Evolutionary conservation across 2,888 invertebrate genomes (phyloP), one percentile per base, ranked within the genome.

Genomic region (Eudasyphora cyanicolor): DNA sequence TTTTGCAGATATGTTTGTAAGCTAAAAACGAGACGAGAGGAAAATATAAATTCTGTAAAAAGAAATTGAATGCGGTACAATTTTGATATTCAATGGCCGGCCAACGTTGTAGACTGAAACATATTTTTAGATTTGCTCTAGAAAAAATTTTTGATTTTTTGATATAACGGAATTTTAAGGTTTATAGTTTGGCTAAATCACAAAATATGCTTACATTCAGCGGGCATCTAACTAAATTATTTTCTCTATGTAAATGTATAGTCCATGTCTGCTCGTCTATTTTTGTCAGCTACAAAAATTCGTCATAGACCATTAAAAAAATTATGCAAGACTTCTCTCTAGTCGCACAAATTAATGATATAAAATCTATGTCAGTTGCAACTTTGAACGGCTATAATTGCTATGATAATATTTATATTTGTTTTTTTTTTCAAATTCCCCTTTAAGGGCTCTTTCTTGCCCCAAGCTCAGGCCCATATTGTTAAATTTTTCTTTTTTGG

Each of bases 301-400:
- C n/a, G 21, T 54, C 42, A 71, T 64, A 64, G 38, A 21, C 19
- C 64, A 64, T 64, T 64, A 29, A 35, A 19, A 54, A 71, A 79
- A 67, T 71, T 83, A 60, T 78, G 80, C 71, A 80, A 80, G 57
- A 71, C 74, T 74, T 17, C 19, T 45, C 5, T 17, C 27, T 21
- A 35, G 42, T 57, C 32, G n/a, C 12, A 17, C 12, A 6, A 8
- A 17, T 8, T 29, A 60, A 60, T 2, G 29, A 14, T 51, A 62
- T 19, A 7, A 62, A 62, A 32, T 62, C 29, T 62, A 62, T 62
- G 62, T n/a, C 54, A 54, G 21, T 6, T 57, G 24, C 14, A 57
- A 27, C 32, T 29, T 12, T 60, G n/a, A 4, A 38, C 8, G n/a
- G 6, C 14, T 38, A 38, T 8, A 64, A 38, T 27, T 29, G 60